Percentiles rank a stretch among this genome's conserved stretches.
These are phyloP conservation scores for Carcina quercana DNA, from an alignment of 2,888 invertebrate genomes.

Conservation along the genomic window DNA sequence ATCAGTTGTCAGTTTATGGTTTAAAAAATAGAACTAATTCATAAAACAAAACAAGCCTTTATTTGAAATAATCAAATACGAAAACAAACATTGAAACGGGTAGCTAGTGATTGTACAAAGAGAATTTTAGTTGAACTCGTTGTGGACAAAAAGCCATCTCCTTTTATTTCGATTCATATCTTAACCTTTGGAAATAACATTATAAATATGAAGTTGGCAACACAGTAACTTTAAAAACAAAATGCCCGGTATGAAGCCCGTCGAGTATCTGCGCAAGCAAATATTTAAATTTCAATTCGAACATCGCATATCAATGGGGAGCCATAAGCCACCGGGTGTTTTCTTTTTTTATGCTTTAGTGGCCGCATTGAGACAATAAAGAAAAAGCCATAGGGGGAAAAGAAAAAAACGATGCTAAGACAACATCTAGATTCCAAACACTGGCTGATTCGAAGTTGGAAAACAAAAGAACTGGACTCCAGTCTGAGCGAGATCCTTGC, in stretches of 20 bases:
- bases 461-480: constrained; percentile 71
- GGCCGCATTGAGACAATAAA: constrained; percentile 69
- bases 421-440: constrained; percentile 72
- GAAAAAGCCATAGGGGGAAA: constrained; percentile 61
- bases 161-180: too few species aligned
- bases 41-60: too few species aligned
- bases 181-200: constrained; percentile 34
- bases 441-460: constrained; percentile 70
- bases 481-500: constrained; percentile 71
- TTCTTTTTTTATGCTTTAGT: constrained; percentile 53
- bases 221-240: constrained; percentile 55
- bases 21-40: too few species aligned
- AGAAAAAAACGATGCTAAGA: constrained; percentile 50
- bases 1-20: too few species aligned
- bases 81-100: too few species aligned
- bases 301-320: constrained; percentile 74
- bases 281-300: constrained; percentile 75
- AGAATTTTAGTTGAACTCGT: not conserved
- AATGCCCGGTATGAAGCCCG: constrained; percentile 59
- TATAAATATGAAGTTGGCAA: constrained; percentile 66
- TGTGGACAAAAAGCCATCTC: not conserved
- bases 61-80: too few species aligned
- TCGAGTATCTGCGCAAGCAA: constrained; percentile 61
- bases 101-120: too few species aligned
- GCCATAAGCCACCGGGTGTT: constrained; percentile 72